A percentile compares a stretch with the other conserved stretches of the same genome.
phyloP scores from a whole-genome alignment of 2,888 invertebrate species.

The Ectobius pallidus region DNA sequence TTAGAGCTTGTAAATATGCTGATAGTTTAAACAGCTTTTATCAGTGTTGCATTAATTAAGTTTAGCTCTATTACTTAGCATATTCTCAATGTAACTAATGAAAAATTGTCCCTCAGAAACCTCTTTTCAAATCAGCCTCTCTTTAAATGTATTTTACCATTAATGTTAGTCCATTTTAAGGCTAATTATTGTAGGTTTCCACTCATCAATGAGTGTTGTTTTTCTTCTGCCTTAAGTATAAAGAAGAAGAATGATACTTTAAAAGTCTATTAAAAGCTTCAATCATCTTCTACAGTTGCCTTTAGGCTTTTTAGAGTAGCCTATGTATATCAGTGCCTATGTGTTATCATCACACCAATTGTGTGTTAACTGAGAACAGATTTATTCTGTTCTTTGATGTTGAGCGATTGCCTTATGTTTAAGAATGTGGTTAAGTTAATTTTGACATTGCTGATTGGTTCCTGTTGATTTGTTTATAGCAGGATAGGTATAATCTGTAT shows the following conservation, averaged over 20 bases:
- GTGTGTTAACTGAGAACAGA: not conserved
- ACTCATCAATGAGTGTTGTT: not conserved
- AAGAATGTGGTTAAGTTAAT: slow-evolving; percentile 1
- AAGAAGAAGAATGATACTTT: not conserved
- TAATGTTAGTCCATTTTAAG: not conserved
- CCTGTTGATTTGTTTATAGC: not conserved
- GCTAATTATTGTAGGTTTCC: not conserved
- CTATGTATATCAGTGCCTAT: slow-evolving; percentile 6
- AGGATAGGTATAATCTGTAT: no score
- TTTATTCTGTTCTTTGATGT: not conserved
- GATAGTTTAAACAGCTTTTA: no score
- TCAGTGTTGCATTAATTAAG: no score
- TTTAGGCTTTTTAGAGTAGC: slow-evolving; percentile 19
- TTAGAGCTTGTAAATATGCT: slow-evolving; percentile 22
- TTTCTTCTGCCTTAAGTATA: slow-evolving; percentile 6
- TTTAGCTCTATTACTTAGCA: not conserved
- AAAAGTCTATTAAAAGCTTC: not conserved
- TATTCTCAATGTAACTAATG: not conserved
- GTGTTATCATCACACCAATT: slow-evolving; percentile 7
- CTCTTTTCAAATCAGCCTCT: not conserved
- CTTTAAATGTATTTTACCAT: not conserved
- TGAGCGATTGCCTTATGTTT: not conserved
- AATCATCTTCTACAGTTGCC: not conserved
- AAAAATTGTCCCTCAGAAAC: not conserved
- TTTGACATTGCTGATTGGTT: not conserved